Percentiles rank a stretch among this genome's conserved stretches.
Conservation (phyloP, 2,888 invertebrate species). For the Conomelus anceps region DNA sequence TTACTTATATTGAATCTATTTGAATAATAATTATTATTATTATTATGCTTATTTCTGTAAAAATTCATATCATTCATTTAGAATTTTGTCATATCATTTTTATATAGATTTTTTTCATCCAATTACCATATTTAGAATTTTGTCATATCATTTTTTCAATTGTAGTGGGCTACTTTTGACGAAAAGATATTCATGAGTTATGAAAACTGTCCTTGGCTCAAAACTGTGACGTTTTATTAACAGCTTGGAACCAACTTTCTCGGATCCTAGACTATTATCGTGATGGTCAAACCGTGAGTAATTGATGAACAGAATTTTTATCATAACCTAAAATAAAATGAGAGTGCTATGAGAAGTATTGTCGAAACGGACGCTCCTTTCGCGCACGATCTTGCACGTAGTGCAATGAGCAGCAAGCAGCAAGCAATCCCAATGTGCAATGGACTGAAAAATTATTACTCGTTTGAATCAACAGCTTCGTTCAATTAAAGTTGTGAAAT, state of each 20-base stretch:
- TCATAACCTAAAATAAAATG: not conserved
- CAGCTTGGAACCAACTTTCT: not conserved
- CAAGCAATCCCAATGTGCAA: not conserved
- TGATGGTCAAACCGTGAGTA: not conserved
- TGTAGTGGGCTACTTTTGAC: too few relatives aligned
- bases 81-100: too few relatives aligned
- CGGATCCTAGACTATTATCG: not conserved
- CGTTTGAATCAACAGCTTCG: not conserved
- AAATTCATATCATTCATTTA: too few relatives aligned
- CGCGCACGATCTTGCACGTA: not conserved
- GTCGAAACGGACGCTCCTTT: not conserved
- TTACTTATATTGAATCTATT: too few relatives aligned
- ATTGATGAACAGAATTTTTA: not conserved
- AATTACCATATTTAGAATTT: too few relatives aligned
- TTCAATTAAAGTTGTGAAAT: not conserved
- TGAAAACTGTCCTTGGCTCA: not conserved
- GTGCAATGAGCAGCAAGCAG: not conserved
- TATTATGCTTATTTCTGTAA: too few relatives aligned
- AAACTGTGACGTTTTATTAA: not conserved
- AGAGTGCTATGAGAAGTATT: not conserved
- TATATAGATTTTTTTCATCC: too few relatives aligned
- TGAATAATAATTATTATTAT: too few relatives aligned
- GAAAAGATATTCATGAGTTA: not conserved
- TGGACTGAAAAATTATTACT: not conserved
- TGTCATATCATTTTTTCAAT: too few relatives aligned